Base-by-base conservation (phyloP, 2,888 invertebrate genomes). In the Stenodema calcarata region DNA sequence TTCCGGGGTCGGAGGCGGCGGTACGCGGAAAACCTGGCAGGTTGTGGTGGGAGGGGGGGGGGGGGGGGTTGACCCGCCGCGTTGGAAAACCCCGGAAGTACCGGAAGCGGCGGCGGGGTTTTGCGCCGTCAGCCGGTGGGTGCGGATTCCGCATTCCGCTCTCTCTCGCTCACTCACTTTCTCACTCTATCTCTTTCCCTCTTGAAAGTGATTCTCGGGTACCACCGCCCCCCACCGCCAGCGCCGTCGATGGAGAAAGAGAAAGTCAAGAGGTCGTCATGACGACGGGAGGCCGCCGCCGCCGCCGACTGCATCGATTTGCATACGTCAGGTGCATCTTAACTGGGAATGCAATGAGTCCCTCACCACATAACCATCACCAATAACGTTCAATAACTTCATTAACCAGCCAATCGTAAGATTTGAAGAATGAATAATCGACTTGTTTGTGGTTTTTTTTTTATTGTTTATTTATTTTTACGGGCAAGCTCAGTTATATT, bases 1-100 rank as follows among this genome's bases (percentile, higher is more conserved):
- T 82, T 82, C 82, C 82, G 82, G 82, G 85, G 76, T 85, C 44
- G 54, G 80, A 35, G 23, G 73, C 69, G 7, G 18, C 82, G 27
- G 73, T 14, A 16, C 54, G 80, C 12, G 50, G 62, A 62, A 62
- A 62, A 27, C 23, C 62, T 42, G 78, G 23, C 18, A 18, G 18
- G 14, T 47, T 41, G 11, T 41, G 30, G 35, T 35, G 35, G 35
- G 35, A 35, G 35, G 35, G 35, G 35, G 35, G 35, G 7, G 35
- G 35, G 7, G 35, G 35, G 35, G 35, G 4, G 35, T 35, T n/a
- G n/a, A n/a, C n/a, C n/a, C n/a, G n/a, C 35, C 7, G 35, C 35
- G 7, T 35, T 35, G 4, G n/a, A n/a, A n/a, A n/a, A n/a, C n/a
- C n/a, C n/a, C n/a, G n/a, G n/a, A n/a, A n/a, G n/a, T n/a, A n/a